These are phyloP conservation scores for Pseudomyrmex gracilis DNA, from an alignment of 1,140 invertebrate species.

Conservation along the genomic window DNA sequence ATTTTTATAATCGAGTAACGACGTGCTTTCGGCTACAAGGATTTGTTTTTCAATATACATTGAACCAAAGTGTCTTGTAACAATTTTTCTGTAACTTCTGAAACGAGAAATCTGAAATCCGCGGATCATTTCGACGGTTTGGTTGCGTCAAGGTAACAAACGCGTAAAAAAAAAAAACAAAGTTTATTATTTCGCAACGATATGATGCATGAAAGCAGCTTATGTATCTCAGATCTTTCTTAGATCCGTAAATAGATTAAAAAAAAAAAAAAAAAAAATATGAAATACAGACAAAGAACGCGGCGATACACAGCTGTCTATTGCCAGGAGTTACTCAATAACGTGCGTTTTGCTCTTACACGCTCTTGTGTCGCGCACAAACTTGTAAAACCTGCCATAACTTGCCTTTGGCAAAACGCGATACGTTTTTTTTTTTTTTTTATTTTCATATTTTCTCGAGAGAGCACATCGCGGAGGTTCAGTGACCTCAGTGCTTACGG, in stretches of 20 bases:
- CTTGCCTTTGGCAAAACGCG: background rate
- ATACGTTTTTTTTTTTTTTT: slow-evolving; percentile 3
- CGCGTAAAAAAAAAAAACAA: background rate
- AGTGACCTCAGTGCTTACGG: slow-evolving; percentile 19
- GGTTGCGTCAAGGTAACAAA: too few relatives aligned
- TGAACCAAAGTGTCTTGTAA: too few relatives aligned
- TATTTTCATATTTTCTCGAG: background rate
- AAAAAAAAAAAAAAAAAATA: too few relatives aligned
- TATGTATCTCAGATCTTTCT: slow-evolving; percentile 7
- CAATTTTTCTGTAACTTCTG: too few relatives aligned
- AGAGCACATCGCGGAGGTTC: background rate
- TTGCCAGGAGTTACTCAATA: slow-evolving; percentile 2
- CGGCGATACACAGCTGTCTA: background rate
- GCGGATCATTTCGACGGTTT: too few relatives aligned
- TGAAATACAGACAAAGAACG: background rate
- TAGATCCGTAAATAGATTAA: background rate
- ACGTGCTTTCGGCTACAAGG: too few relatives aligned
- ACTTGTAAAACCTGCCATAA: background rate
- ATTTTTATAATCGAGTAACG: too few relatives aligned
- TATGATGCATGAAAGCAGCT: background rate
- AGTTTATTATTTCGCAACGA: slow-evolving; percentile 5
- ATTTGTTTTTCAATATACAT: too few relatives aligned
- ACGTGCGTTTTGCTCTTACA: background rate
- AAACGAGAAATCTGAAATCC: too few relatives aligned
- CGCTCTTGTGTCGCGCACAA: background rate